Evolutionary conservation across 2,797 vertebrate genomes (phyloP).

Genomic region (Bovichtus diacanthus): DNA sequence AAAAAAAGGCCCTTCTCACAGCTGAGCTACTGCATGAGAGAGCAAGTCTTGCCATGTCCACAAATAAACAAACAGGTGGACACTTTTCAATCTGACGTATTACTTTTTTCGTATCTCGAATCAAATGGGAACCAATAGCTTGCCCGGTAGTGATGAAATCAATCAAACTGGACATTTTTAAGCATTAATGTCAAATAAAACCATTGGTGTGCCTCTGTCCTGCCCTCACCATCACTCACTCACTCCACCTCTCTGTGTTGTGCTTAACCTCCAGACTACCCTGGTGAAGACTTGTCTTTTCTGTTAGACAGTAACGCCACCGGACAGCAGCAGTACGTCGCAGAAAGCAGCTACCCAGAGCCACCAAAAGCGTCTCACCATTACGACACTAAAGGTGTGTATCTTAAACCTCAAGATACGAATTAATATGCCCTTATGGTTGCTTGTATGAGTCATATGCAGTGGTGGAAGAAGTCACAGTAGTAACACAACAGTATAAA

Average conservation of each 20-base stretch:
- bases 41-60: neutral
- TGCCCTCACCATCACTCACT: conserved; percentile 14
- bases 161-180: neutral
- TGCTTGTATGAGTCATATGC: neutral
- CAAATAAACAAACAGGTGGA: too few relatives aligned
- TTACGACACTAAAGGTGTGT: conserved; percentile 77
- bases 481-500: too few relatives aligned
- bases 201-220: neutral
- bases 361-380: conserved; percentile 58
- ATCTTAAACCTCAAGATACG: neutral
- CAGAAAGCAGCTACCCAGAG: conserved; percentile 64
- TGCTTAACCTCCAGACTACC: conserved; percentile 84
- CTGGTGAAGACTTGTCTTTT: conserved; percentile 89
- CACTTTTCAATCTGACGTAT: neutral
- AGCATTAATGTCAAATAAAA: neutral
- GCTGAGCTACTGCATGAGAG: neutral
- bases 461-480: too few relatives aligned
- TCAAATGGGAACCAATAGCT: neutral
- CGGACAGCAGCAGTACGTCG: conserved; percentile 72
- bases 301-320: conserved; percentile 85
- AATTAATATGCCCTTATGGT: neutral
- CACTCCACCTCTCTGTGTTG: conserved; percentile 49
- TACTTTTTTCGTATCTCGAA: neutral
- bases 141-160: neutral
- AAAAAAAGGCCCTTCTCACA: neutral